These are phyloP conservation scores for Pelecanus crispus DNA, from an alignment of 2,113 vertebrate species.

Conservation along the genomic window DNA sequence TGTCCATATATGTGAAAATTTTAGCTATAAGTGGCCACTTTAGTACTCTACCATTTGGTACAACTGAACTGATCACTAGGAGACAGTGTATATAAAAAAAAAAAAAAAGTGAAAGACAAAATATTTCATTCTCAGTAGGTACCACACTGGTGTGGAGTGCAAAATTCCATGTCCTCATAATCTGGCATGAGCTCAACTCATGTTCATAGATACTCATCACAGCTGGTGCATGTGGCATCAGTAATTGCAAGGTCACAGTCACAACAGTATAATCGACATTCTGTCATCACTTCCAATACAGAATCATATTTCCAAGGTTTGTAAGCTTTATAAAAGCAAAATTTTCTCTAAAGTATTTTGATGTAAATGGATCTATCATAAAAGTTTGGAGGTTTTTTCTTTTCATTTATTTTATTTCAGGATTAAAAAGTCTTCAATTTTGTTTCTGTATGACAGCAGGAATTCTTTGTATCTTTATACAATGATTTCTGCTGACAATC, in stretches of 20 bases:
- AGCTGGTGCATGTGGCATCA: not conserved
- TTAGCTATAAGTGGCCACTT: not conserved
- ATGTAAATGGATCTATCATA: not conserved
- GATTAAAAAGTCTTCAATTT: not conserved
- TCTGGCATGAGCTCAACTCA: not conserved
- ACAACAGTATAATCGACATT: not conserved
- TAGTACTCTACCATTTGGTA: not conserved
- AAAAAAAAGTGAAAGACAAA: not conserved
- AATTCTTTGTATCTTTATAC: not conserved
- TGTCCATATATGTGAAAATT: not conserved
- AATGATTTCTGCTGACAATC: not conserved
- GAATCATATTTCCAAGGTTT: not conserved
- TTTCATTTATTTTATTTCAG: not conserved
- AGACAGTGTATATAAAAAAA: not conserved
- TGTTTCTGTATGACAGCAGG: not conserved
- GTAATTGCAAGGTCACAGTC: constrained; percentile 12
- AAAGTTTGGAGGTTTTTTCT: not conserved
- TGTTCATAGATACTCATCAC: not conserved
- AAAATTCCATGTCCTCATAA: not conserved
- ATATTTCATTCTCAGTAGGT: not conserved
- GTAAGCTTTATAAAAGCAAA: not conserved
- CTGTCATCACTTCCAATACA: not conserved
- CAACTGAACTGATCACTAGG: not conserved
- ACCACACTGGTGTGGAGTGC: not conserved
- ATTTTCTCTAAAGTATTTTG: not conserved